Evolutionary conservation across 2,113 vertebrate species (phyloP).

Genomic region (Plecotus auritus): DNA sequence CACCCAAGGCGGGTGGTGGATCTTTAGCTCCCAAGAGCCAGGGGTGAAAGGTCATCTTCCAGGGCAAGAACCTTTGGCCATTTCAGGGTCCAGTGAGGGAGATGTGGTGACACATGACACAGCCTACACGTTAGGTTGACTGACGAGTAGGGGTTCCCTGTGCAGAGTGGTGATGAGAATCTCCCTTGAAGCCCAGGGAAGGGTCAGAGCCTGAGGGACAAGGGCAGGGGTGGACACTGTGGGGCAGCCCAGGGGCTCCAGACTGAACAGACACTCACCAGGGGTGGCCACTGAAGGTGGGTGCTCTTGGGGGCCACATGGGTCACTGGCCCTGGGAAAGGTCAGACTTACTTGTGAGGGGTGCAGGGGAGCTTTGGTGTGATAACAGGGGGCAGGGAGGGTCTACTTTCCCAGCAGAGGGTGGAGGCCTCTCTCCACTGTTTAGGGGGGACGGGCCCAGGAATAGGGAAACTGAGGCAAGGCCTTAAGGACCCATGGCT

Average conservation of each 20-base stretch:
- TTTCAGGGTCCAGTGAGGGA: fast-evolving
- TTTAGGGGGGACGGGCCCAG: neutral
- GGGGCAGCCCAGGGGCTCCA: fast-evolving
- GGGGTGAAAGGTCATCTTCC: fast-evolving
- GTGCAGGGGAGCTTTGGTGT: neutral
- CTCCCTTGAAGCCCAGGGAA: neutral
- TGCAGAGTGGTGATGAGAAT: neutral
- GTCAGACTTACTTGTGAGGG: neutral
- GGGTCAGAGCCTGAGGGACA: fast-evolving
- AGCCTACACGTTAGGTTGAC: neutral
- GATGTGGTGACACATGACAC: neutral
- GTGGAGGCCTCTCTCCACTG: neutral
- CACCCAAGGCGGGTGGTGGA: fast-evolving
- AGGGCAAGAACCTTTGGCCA: neutral
- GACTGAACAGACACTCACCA: neutral
- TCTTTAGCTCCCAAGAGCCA: neutral
- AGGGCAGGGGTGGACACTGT: neutral
- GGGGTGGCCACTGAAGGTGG: fast-evolving
- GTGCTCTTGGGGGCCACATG: neutral
- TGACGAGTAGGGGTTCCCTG: fast-evolving
- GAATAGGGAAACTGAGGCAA: neutral
- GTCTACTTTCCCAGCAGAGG: neutral
- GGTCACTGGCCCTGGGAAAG: neutral
- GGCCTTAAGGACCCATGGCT: neutral
- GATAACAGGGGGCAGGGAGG: neutral